Conservation (phyloP, 2,797 vertebrate species). For the Chaetophractus vellerosus region DNA sequence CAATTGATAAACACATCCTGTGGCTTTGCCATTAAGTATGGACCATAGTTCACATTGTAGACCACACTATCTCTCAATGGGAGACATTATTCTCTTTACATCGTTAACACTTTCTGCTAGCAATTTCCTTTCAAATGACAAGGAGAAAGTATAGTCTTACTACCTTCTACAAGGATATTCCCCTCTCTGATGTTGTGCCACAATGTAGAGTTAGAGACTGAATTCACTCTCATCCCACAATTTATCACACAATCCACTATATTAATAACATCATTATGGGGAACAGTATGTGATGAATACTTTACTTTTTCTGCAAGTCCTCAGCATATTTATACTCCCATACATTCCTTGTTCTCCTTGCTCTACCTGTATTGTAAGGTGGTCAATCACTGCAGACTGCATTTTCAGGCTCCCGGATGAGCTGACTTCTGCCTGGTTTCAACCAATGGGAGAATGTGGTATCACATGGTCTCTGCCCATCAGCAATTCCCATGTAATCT, state of each 20-base stretch:
- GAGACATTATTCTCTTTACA: background rate
- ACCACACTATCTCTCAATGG: too few relatives aligned
- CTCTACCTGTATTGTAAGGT: background rate
- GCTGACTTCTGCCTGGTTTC: background rate
- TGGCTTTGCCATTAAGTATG: too few relatives aligned
- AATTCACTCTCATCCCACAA: background rate
- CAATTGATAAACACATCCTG: too few relatives aligned
- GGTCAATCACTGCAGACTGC: background rate
- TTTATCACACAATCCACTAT: background rate
- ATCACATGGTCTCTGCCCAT: background rate
- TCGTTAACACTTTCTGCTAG: background rate
- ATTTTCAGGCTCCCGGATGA: background rate
- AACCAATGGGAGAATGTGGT: background rate
- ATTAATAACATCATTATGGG: background rate
- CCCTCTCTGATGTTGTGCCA: background rate
- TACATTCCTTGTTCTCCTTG: background rate
- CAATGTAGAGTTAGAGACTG: background rate
- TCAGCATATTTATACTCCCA: too few relatives aligned
- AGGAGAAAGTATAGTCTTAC: background rate
- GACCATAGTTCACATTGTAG: too few relatives aligned
- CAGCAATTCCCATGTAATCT: background rate
- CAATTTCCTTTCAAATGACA: background rate
- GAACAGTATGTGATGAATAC: background rate
- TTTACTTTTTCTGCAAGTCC: background rate
- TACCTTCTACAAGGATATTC: background rate